Evolutionary conservation across 2,888 invertebrate species (phyloP), one percentile per base, ranked within the genome.

Genomic region (Axea sp.): DNA sequence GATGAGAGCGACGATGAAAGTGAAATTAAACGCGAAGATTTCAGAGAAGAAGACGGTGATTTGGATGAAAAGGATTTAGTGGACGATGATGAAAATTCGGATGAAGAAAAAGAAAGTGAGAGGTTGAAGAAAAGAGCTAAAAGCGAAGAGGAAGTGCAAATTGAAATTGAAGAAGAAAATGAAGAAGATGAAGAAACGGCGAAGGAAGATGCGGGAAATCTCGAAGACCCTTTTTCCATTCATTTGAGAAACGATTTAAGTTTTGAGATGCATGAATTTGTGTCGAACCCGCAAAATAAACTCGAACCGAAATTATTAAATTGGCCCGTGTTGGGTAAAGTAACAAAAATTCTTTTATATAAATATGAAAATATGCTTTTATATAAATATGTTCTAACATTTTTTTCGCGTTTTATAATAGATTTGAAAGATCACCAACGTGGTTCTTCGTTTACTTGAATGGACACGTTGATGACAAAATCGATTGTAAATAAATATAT

Each of bases 161-260:
- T 75, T 1, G 75, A 77, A 17, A 75, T 76, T 8, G 28, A 67
- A 17, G 59, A 43, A 24, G 83, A 83, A 26, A 82, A 83, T 5
- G 86, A 84, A 68, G 85, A 85, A 41, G 87, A 87, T 71, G 81
- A 81, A 26, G 87, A 88, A 80, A 84, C 84, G 8, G 83, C 86
- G 24, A 83, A 84, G 26, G 87, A 88, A 75, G 86, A 87, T 75
- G 80, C 81, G 8, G 85, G 84, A 33, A 77, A 83, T 59, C 57
- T 84, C 14, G 76, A 82, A 69, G 94, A 95, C 87, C 92, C 93
- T 0, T 95, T 95, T 85, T 88, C 89, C 0, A 89, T 90, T 81
- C 95, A 95, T 87, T 87, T 94, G 3, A 90, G 90, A 65, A 89
- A 91, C 86, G 93, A 95, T 76, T 87, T 95, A 60, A 89, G 89